Evolutionary conservation across 2,888 invertebrate genomes (phyloP).

Genomic region (Poecilus cupreus): DNA sequence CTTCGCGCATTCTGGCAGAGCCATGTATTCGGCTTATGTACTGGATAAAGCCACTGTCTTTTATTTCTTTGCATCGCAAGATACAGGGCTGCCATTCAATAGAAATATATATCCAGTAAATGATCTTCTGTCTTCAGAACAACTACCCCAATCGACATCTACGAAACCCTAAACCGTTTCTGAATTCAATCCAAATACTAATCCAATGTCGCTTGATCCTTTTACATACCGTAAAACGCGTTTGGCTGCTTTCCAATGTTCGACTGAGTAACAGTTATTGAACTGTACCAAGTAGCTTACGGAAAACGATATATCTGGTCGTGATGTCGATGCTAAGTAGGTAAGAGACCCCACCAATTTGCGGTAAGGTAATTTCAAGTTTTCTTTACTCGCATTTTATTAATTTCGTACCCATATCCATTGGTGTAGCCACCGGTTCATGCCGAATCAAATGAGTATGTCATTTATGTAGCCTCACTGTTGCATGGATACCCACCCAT

Average conservation of each 20-base stretch:
- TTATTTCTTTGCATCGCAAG: constrained; percentile 28
- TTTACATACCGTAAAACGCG: constrained; percentile 65
- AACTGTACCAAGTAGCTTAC: not conserved
- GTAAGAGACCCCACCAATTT: constrained; percentile 31
- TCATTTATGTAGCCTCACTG: constrained; percentile 40
- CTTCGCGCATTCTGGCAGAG: not conserved
- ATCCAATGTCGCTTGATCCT: constrained; percentile 60
- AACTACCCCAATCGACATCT: constrained; percentile 64
- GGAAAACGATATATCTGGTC: not conserved
- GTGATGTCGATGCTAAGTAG: not conserved
- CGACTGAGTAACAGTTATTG: not conserved
- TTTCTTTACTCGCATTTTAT: not conserved
- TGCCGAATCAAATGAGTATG: constrained; percentile 25
- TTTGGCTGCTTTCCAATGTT: constrained; percentile 65
- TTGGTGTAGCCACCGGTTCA: constrained; percentile 1
- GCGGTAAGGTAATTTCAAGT: constrained; percentile 21
- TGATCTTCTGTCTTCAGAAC: constrained; percentile 61
- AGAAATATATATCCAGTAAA: constrained; percentile 61
- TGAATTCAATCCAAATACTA: constrained; percentile 60
- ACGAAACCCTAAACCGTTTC: constrained; percentile 60
- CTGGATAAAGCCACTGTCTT: not conserved
- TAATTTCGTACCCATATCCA: not conserved
- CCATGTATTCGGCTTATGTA: constrained; percentile 26
- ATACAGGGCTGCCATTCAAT: not conserved
- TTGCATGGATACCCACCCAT: not conserved